A percentile compares a stretch with the other conserved stretches of the same genome.
phyloP scores from a whole-genome alignment of 2,888 invertebrate species.

The Ligdia adustata region DNA sequence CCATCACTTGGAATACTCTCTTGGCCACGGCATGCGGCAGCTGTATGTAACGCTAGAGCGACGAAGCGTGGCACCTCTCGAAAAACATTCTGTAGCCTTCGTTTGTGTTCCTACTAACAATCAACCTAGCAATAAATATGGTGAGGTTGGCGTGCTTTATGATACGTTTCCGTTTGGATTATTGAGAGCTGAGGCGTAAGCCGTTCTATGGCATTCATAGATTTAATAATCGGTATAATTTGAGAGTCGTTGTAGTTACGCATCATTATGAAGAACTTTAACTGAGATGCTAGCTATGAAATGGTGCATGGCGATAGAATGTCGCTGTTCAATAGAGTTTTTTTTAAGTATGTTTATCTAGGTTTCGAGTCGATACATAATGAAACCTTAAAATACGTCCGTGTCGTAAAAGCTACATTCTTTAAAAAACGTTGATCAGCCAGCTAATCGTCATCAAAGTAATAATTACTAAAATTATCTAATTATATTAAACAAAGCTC shows the following conservation, averaged over 20 bases:
- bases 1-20: slow-evolving; percentile 31
- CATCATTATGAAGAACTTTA: no score
- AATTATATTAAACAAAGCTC: no score
- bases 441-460: no score
- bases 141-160: slow-evolving; percentile 18
- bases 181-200: neutral
- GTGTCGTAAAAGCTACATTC: no score
- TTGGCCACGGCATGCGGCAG: slow-evolving; percentile 43
- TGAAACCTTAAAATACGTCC: no score
- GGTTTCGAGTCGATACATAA: no score
- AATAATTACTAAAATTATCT: no score
- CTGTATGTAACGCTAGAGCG: slow-evolving; percentile 70
- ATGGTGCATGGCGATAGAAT: no score
- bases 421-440: no score
- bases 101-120: slow-evolving; percentile 28
- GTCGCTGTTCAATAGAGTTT: no score
- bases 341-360: no score
- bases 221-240: neutral
- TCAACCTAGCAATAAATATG: slow-evolving; percentile 17
- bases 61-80: slow-evolving; percentile 63
- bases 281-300: no score
- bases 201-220: neutral
- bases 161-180: slow-evolving; percentile 8
- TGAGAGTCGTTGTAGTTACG: neutral
- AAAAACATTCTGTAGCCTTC: slow-evolving; percentile 52